A percentile compares a stretch with the other conserved stretches of the same genome.
These are phyloP conservation scores for Genyomyrus donnyi DNA, from an alignment of 2,113 vertebrate species.

Conservation along the genomic window DNA sequence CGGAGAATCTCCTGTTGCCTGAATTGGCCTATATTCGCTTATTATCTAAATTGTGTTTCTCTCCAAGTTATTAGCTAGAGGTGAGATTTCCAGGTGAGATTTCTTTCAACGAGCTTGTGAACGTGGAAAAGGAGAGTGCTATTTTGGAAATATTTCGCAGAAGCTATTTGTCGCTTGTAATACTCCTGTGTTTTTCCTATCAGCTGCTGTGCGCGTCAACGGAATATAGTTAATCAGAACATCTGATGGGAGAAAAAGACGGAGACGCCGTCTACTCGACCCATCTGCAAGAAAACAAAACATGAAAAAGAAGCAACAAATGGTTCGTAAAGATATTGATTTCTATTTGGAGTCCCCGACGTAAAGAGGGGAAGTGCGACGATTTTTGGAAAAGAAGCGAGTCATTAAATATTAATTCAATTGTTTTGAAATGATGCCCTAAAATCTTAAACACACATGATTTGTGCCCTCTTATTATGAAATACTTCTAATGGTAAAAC, in stretches of 20 bases:
- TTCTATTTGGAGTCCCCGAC: neutral
- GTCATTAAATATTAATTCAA: constrained; percentile 16
- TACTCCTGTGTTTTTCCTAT: constrained; percentile 19
- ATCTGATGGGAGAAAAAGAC: constrained; percentile 30
- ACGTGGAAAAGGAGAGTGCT: neutral
- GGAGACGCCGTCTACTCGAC: constrained; percentile 22
- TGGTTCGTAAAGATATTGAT: neutral
- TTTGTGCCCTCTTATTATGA: neutral
- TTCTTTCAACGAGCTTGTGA: neutral
- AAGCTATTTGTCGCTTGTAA: constrained; percentile 22
- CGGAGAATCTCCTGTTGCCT: constrained; percentile 28
- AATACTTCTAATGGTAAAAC: neutral
- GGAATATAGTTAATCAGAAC: constrained; percentile 45
- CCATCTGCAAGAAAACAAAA: constrained; percentile 43
- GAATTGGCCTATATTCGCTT: constrained; percentile 21
- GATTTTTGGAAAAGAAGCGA: constrained; percentile 32
- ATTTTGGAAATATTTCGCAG: neutral
- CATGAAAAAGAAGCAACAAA: constrained; percentile 36
- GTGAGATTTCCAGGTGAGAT: neutral
- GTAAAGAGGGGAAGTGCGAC: neutral
- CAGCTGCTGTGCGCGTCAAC: constrained; percentile 46
- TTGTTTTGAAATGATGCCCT: neutral
- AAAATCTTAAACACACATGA: neutral
- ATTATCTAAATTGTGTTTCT: constrained; percentile 3
- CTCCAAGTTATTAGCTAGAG: neutral